A percentile compares a stretch with the other conserved stretches of the same genome.
Evolutionary conservation across 2,888 invertebrate genomes (phyloP).

Genomic region (Nomada hirtipes): DNA sequence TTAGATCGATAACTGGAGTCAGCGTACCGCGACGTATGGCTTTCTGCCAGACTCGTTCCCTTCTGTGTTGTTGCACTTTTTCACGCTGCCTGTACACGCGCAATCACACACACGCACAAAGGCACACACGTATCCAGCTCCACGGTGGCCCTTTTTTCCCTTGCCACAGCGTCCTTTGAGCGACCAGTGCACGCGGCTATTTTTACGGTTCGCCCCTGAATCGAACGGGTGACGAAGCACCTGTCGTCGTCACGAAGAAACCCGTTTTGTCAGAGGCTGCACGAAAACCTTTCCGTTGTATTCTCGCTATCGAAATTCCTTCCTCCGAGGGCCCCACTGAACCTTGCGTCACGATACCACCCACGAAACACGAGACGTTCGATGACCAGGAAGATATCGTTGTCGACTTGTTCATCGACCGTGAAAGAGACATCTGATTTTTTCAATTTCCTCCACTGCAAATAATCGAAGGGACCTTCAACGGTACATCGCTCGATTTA

Average conservation of each 20-base stretch:
- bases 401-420: slow-evolving; percentile 20
- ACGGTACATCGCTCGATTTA: not conserved
- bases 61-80: slow-evolving; percentile 65
- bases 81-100: slow-evolving; percentile 16
- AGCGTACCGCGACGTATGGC: slow-evolving; percentile 64
- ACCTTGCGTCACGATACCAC: slow-evolving; percentile 11
- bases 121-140: not conserved
- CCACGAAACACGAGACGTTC: slow-evolving; percentile 21
- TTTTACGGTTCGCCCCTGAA: slow-evolving; percentile 50
- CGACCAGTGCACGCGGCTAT: slow-evolving; percentile 43
- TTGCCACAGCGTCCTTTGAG: slow-evolving; percentile 12
- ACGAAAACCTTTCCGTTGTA: slow-evolving; percentile 46
- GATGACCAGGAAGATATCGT: slow-evolving; percentile 34
- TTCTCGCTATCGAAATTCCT: slow-evolving; percentile 46
- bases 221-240: slow-evolving; percentile 61
- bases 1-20: slow-evolving; percentile 64
- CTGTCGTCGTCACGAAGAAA: slow-evolving; percentile 59
- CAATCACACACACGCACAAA: not conserved
- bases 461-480: too few relatives aligned
- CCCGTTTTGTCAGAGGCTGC: slow-evolving; percentile 59
- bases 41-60: slow-evolving; percentile 61
- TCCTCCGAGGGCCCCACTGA: slow-evolving; percentile 6
- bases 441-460: not conserved
- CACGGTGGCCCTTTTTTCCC: slow-evolving; percentile 12
- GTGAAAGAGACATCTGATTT: not conserved